Evolutionary conservation across 1,140 invertebrate species (phyloP), one percentile per base, ranked within the genome.

Genomic region (Gryon sp.): DNA sequence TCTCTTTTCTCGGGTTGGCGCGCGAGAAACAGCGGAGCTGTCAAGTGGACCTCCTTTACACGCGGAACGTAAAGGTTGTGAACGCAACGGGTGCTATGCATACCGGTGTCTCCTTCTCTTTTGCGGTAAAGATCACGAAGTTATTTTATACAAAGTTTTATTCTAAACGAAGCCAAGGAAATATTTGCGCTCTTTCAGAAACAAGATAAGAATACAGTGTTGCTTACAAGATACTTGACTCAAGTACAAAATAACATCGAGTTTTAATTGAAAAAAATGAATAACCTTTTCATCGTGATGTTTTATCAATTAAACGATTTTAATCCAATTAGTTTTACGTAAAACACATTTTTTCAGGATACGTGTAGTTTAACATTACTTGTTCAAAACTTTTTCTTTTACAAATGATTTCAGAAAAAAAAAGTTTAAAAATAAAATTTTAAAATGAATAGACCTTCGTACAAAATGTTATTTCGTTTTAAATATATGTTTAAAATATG

Each of bases 111-210:
- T 62, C 72, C 48, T 68, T 75, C 34, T 19, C 62, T 40, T n/a
- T 57, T 62, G 50, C 72, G 55, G 45, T 62, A 66, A 75, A 75
- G 62, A 66, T 66, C 72, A 75, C 72, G 62, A 75, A 66, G 72
- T 57, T 76, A 76, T 68, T 68, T 68, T 41, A 30, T 24, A 41
- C 40, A 62, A 76, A 75, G 48, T 75, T 65, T 66, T 59, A 75
- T 60, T 52, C 70, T 40, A 43, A 52, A 38, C 53, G 59, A 63
- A 9, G 50, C 55, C 22, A 36, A 12, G 32, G 41, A 74, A 75
- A 55, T 74, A 57, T 68, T 68, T 34, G 28, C 36, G 34, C 52
- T 52, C 48, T 55, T 59, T 60, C 40, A 52, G 41, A 45, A 66
- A 75, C 46, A 40, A 34, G 70, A 75, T 75, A 75, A 66, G 32